Evolutionary conservation across 2,113 vertebrate genomes (phyloP).

Genomic region (Blennius ocellaris): DNA sequence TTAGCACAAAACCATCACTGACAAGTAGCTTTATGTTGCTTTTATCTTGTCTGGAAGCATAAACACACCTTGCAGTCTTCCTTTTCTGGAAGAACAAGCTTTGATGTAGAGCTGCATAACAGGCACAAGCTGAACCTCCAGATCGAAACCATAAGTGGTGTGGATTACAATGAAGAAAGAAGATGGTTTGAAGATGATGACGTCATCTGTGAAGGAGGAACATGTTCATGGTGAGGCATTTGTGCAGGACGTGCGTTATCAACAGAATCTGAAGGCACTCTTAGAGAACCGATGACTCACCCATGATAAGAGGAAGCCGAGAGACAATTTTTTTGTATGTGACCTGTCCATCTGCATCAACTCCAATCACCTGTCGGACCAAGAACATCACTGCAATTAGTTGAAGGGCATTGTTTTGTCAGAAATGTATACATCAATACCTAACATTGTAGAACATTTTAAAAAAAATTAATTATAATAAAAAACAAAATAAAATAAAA

Average conservation of each 20-base stretch:
- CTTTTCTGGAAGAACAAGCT: constrained; percentile 76
- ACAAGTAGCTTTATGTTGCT: no score
- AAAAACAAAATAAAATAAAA: no score
- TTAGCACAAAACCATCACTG: neutral
- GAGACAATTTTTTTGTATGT: constrained; percentile 81
- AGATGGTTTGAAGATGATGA: constrained; percentile 87
- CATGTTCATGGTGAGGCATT: neutral
- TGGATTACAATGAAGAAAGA: constrained; percentile 87
- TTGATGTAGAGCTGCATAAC: constrained; percentile 88
- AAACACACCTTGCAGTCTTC: constrained; percentile 83
- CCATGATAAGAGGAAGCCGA: constrained; percentile 84
- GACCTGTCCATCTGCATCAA: constrained; percentile 83
- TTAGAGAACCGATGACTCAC: constrained; percentile 63
- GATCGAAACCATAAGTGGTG: constrained; percentile 82
- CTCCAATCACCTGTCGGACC: constrained; percentile 77
- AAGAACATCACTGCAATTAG: neutral
- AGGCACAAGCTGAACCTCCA: constrained; percentile 87
- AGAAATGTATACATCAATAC: no score
- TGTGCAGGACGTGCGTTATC: neutral
- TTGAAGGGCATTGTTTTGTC: neutral
- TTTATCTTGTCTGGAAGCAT: no score
- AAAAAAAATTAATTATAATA: no score
- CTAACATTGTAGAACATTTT: no score
- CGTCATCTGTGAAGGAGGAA: constrained; percentile 74
- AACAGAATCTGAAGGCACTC: neutral